A percentile compares a stretch with the other conserved stretches of the same genome.
Evolutionary conservation across 2,888 invertebrate genomes (phyloP).

Genomic region (Drosophila kambysellisi): DNA sequence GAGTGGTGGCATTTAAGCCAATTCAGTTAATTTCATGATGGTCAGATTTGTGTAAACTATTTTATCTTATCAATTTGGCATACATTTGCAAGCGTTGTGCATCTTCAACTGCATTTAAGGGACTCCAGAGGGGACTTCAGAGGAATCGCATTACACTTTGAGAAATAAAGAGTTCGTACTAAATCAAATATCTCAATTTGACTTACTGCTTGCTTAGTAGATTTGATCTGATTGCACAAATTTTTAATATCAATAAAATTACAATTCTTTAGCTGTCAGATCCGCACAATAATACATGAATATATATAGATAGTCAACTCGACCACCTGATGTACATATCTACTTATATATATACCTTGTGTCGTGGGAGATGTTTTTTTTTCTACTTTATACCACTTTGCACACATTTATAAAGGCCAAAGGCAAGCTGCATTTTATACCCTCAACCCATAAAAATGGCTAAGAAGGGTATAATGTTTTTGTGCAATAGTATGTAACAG

Average conservation of each 20-base stretch:
- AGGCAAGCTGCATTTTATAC: not conserved
- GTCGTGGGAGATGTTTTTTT: not conserved
- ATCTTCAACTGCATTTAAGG: not conserved
- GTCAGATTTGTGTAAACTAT: slow-evolving; percentile 44
- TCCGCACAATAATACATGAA: not conserved
- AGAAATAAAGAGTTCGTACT: not conserved
- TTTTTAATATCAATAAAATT: not conserved
- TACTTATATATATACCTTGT: not conserved
- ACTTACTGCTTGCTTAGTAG: not conserved
- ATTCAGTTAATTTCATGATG: slow-evolving; percentile 55
- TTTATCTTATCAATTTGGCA: slow-evolving; percentile 31
- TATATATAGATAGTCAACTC: not conserved
- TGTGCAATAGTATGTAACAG: not conserved
- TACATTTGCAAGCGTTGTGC: slow-evolving; percentile 7
- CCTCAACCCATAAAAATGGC: not conserved
- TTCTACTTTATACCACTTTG: not conserved
- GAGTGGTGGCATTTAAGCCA: slow-evolving; percentile 55
- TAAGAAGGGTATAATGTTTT: not conserved
- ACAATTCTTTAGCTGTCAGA: not conserved
- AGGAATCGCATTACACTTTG: not conserved
- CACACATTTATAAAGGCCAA: not conserved
- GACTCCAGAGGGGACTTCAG: not conserved
- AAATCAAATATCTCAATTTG: not conserved
- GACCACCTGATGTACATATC: not conserved
- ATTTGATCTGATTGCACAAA: not conserved